phyloP scores from a whole-genome alignment of 2,797 vertebrate species.

The Ctenochaetus hawaiiensis region DNA sequence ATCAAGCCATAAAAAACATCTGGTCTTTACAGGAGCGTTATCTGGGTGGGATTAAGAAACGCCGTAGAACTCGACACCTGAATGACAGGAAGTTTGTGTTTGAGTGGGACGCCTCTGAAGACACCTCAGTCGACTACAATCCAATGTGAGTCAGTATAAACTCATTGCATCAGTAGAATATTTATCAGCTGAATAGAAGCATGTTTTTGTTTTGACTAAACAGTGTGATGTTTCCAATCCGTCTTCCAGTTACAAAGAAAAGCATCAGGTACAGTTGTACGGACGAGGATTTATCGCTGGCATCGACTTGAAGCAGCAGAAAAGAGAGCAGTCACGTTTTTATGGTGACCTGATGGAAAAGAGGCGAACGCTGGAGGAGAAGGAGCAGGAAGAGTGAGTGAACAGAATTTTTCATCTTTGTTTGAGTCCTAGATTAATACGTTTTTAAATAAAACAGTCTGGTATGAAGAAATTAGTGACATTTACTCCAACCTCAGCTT shows the following conservation, averaged over 20 bases:
- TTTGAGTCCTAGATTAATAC: background rate
- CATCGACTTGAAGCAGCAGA: constrained; percentile 98
- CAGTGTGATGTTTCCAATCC: background rate
- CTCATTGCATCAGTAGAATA: background rate
- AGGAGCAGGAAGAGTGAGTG: constrained; percentile 97
- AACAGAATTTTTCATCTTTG: background rate
- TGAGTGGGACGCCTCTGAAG: constrained; percentile 97
- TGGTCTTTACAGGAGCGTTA: constrained; percentile 90
- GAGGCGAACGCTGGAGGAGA: constrained; percentile 95
- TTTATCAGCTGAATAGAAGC: background rate
- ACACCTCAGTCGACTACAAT: constrained; percentile 97
- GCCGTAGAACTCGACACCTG: constrained; percentile 94
- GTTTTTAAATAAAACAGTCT: too few species aligned
- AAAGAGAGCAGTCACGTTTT: constrained; percentile 96
- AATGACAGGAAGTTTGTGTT: constrained; percentile 99
- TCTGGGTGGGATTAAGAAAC: constrained; percentile 95
- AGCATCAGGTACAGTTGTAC: constrained; percentile 95
- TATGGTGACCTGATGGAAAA: constrained; percentile 99
- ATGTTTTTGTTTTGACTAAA: constrained; percentile 1
- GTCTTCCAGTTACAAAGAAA: constrained; percentile 93
- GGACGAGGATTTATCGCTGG: constrained; percentile 97
- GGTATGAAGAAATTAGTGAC: background rate
- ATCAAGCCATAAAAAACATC: background rate
- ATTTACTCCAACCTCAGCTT: background rate
- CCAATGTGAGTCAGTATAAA: constrained; percentile 89